Percentiles rank a stretch among this genome's conserved stretches.
Evolutionary conservation across 2,888 invertebrate species (phyloP).

Genomic region (Hyles lineata): DNA sequence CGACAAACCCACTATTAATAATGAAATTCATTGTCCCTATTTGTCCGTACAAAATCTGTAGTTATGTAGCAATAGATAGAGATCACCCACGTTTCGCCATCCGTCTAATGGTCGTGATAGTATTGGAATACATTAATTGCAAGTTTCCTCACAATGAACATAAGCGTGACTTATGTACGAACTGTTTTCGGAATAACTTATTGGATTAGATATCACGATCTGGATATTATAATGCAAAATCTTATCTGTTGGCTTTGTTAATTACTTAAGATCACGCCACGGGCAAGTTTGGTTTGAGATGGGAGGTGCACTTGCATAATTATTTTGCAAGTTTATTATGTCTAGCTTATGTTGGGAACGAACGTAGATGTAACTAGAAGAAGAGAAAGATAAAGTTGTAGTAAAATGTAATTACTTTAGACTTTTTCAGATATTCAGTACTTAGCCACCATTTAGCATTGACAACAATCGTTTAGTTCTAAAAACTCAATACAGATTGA

Average conservation of each 20-base stretch:
- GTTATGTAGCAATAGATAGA: background rate
- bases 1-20: background rate
- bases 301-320: conserved; percentile 2
- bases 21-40: background rate
- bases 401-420: too few species aligned
- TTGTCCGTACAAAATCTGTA: background rate
- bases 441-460: too few species aligned
- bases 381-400: too few species aligned
- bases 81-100: conserved; percentile 20
- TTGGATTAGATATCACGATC: conserved; percentile 22
- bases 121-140: conserved; percentile 22
- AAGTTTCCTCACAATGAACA: conserved; percentile 7
- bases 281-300: background rate
- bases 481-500: too few species aligned
- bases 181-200: conserved; percentile 21
- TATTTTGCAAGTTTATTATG: background rate
- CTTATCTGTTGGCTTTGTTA: conserved; percentile 14
- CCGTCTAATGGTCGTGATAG: conserved; percentile 16
- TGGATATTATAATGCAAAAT: conserved; percentile 24
- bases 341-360: too few species aligned
- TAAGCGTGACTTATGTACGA: conserved; percentile 12
- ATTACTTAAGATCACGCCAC: conserved; percentile 19
- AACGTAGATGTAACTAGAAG: too few species aligned
- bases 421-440: too few species aligned
- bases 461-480: too few species aligned